Evolutionary conservation across 2,113 vertebrate species (phyloP).

Genomic region (Myotis yumanensis): DNA sequence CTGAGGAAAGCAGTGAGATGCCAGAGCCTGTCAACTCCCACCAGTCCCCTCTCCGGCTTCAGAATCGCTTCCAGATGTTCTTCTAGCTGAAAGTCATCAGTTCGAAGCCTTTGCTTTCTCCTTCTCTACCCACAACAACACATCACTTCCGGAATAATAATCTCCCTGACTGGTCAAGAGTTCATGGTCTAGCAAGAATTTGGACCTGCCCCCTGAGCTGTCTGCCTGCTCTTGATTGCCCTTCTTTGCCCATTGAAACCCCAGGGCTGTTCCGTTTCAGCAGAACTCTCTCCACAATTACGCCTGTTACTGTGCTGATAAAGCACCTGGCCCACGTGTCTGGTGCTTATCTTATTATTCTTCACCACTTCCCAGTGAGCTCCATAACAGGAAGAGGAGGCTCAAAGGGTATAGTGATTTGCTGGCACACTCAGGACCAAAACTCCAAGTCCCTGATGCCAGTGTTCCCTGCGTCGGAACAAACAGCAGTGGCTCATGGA

Average conservation of each 20-base stretch:
- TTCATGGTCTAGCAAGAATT: not conserved
- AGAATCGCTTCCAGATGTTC: not conserved
- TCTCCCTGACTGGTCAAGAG: not conserved
- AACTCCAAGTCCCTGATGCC: not conserved
- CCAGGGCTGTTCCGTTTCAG: not conserved
- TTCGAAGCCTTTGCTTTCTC: not conserved
- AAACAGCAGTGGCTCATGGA: not conserved
- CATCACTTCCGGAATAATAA: not conserved
- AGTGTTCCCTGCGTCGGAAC: not conserved
- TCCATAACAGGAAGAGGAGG: not conserved
- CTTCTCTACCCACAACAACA: not conserved
- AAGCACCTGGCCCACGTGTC: not conserved
- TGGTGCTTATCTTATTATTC: not conserved
- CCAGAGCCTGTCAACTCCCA: not conserved
- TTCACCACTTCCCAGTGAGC: not conserved
- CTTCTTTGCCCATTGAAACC: not conserved
- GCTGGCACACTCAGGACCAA: not conserved
- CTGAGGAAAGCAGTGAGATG: not conserved
- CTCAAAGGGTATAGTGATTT: not conserved
- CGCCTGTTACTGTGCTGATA: not conserved
- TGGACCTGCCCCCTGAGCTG: not conserved
- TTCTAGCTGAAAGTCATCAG: not conserved
- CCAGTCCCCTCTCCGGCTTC: not conserved
- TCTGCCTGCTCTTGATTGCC: rapidly evolving
- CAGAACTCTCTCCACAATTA: rapidly evolving